Evolutionary conservation across 2,888 invertebrate species (phyloP).

Genomic region (Calliphora vomitoria): DNA sequence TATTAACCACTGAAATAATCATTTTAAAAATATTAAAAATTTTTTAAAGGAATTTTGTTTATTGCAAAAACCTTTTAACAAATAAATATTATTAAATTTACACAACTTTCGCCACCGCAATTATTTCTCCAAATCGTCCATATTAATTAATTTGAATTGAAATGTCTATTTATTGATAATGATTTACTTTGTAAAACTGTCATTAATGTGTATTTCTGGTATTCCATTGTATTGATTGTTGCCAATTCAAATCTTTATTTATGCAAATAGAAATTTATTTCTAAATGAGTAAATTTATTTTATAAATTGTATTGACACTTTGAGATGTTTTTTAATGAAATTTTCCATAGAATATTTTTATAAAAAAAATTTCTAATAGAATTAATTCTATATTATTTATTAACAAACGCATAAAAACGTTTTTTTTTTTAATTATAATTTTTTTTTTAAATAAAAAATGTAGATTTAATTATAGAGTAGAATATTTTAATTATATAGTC

Average conservation of each 20-base stretch:
- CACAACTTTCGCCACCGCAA: conserved; percentile 12
- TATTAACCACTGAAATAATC: not conserved
- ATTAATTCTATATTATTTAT: not conserved
- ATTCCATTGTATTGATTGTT: not conserved
- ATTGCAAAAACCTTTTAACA: too few relatives aligned
- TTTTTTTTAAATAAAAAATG: too few relatives aligned
- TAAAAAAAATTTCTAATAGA: not conserved
- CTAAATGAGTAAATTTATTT: conserved; percentile 36
- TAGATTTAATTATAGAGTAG: not conserved
- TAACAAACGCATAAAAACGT: not conserved
- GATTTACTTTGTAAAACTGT: conserved; percentile 22
- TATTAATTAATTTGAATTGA: conserved; percentile 7
- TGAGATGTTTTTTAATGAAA: not conserved
- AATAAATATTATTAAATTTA: not conserved
- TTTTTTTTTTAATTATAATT: not conserved
- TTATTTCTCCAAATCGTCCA: not conserved
- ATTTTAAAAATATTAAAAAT: too few relatives aligned
- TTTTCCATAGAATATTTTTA: not conserved
- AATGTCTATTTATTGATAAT: conserved; percentile 17
- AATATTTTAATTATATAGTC: not conserved
- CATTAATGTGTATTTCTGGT: conserved; percentile 4
- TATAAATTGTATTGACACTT: conserved; percentile 28
- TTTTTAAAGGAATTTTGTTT: too few relatives aligned
- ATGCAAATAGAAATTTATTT: conserved; percentile 6
- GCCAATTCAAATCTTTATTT: not conserved